Evolutionary conservation across 2,888 invertebrate species (phyloP), one percentile per base, ranked within the genome.

Genomic region (Chaetoderma sp.): DNA sequence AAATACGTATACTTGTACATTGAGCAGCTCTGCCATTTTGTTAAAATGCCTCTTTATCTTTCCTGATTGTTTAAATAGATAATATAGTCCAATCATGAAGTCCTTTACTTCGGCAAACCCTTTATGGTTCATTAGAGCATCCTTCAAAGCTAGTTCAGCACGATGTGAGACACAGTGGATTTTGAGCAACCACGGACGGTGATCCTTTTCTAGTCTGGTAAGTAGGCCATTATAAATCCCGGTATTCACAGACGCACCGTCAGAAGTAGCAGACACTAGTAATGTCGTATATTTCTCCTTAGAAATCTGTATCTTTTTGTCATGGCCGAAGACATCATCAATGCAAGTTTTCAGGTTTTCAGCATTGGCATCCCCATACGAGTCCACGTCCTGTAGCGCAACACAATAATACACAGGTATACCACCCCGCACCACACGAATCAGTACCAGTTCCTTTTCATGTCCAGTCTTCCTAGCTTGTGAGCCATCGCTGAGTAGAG

Each of bases 351-450:
- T 57, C n/a, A 57, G 5, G 27, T 57, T 57, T 16, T 57, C 25
- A 3, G 44, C 45, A 44, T 27, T 57, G 10, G 58, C 58, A 57
- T 57, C 45, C 16, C 58, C 58, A 42, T 44, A 57, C 16, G 21
- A n/a, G 21, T 55, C 56, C 4, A 57, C 28, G 28, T 57, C 33
- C 4, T 23, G 5, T 21, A 57, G 45, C 10, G 21, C 23, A 3
- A 57, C 58, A 57, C 58, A 57, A 30, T 44, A 32, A 21, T 57
- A 44, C 18, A 57, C 16, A 13, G 58, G 58, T 4, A 57, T 27
- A 18, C 58, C 58, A n/a, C 33, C 58, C 13, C 58, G 39, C 8
- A 57, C 44, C 4, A 57, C 42, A 13, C 44, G 33, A 6, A 57
- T 27, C 5, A 57, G n/a, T 6, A 57, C 18, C 13, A 57, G 44